These are phyloP conservation scores for Melierax canorus DNA, from an alignment of 2,113 vertebrate genomes.

Conservation along the genomic window DNA sequence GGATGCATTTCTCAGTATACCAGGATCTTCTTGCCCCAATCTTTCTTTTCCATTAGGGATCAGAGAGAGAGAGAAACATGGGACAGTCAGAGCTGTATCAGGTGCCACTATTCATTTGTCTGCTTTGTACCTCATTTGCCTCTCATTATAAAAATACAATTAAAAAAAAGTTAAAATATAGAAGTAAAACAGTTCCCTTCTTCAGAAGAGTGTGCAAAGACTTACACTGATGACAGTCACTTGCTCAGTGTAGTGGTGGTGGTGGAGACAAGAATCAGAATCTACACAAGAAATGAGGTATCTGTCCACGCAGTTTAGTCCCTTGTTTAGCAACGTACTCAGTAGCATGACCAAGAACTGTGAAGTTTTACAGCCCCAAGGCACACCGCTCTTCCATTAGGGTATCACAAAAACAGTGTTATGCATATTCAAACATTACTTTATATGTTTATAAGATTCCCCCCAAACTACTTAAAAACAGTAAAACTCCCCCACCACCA, in stretches of 20 bases:
- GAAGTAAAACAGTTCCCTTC: background rate
- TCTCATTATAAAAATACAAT: background rate
- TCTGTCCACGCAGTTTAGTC: background rate
- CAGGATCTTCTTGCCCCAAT: background rate
- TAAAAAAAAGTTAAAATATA: background rate
- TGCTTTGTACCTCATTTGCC: background rate
- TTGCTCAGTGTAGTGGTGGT: background rate
- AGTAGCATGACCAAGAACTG: background rate
- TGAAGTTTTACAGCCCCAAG: background rate
- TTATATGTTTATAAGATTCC: background rate
- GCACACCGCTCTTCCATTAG: background rate
- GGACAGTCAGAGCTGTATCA: background rate
- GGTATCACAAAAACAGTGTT: background rate
- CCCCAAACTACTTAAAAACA: background rate
- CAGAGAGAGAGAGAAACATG: background rate
- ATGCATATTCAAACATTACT: background rate
- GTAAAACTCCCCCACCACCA: background rate
- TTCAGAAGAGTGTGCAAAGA: background rate
- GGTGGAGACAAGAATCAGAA: background rate
- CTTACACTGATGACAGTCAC: background rate
- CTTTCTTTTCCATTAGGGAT: background rate
- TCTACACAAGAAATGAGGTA: background rate
- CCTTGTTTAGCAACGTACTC: accelerated
- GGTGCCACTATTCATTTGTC: background rate
- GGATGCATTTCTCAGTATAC: background rate